Conservation (phyloP, 2,797 vertebrate species). For the Lagodon rhomboides region DNA sequence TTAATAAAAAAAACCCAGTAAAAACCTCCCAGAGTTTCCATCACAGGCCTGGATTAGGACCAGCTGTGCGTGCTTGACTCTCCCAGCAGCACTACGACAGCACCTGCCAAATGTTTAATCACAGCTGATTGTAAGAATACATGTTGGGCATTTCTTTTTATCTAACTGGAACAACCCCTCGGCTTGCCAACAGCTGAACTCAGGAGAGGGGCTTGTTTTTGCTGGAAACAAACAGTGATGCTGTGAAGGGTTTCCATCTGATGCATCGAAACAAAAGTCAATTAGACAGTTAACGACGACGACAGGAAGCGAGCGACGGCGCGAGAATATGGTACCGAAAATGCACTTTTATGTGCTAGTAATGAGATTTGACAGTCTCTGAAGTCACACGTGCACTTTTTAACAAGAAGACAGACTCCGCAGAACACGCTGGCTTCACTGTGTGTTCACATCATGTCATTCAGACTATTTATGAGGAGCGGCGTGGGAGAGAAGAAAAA, state of each 20-base stretch:
- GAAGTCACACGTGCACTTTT: background rate
- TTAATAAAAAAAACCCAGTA: constrained; percentile 13
- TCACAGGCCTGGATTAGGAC: constrained; percentile 43
- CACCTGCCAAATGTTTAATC: constrained; percentile 63
- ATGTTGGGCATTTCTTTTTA: constrained; percentile 55
- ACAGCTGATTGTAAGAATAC: constrained; percentile 56
- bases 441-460: background rate
- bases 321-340: background rate
- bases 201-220: constrained; percentile 28
- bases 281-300: constrained; percentile 3
- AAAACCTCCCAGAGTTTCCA: constrained; percentile 41
- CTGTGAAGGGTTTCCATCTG: constrained; percentile 22
- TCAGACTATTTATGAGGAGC: constrained; percentile 11
- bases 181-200: constrained; percentile 48
- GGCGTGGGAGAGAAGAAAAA: background rate
- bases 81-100: constrained; percentile 40
- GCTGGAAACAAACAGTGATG: constrained; percentile 34
- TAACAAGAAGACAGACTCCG: background rate
- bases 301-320: background rate
- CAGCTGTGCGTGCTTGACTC: constrained; percentile 30
- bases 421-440: background rate
- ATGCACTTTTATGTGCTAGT: background rate
- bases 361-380: background rate
- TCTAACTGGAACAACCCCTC: constrained; percentile 56
- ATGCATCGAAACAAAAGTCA: constrained; percentile 17